Evolutionary conservation across 1,140 invertebrate genomes (phyloP).

Genomic region (Ips typographus): DNA sequence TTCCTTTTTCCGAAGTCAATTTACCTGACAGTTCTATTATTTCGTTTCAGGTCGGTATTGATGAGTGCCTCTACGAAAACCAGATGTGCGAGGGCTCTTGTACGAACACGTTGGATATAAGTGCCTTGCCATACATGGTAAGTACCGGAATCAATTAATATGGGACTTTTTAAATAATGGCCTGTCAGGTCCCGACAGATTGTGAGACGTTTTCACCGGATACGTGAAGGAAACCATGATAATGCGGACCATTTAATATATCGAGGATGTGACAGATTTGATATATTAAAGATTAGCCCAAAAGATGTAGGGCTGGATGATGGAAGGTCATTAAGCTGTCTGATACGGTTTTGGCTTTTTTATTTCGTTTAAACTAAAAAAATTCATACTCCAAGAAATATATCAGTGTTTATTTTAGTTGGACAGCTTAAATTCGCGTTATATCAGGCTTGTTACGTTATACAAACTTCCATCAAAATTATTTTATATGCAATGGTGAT

Average conservation of each 20-base stretch:
- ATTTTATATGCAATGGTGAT: too few relatives aligned
- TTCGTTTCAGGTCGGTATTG: constrained; percentile 67
- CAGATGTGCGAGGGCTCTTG: constrained; percentile 95
- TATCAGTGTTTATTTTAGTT: too few relatives aligned
- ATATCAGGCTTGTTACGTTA: too few relatives aligned
- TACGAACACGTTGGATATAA: constrained; percentile 88
- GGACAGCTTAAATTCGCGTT: too few relatives aligned
- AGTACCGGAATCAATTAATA: constrained; percentile 12
- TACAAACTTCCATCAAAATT: too few relatives aligned
- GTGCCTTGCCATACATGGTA: constrained; percentile 88
- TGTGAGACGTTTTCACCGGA: constrained; percentile 5
- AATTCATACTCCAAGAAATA: too few relatives aligned
- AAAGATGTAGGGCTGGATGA: constrained; percentile 2
- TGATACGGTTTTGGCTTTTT: too few relatives aligned
- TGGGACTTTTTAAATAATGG: constrained; percentile 18
- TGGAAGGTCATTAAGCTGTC: neutral
- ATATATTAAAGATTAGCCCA: constrained; percentile 20
- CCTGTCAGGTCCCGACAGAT: constrained; percentile 12
- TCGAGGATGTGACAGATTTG: constrained; percentile 12
- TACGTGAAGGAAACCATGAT: constrained; percentile 2
- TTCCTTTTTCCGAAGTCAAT: too few relatives aligned
- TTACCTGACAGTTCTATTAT: too few relatives aligned
- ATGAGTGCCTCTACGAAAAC: constrained; percentile 95
- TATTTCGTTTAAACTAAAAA: too few relatives aligned
- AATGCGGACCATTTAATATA: constrained; percentile 14